Conservation (phyloP, 2,888 invertebrate species). For the Agriopis aurantiaria region DNA sequence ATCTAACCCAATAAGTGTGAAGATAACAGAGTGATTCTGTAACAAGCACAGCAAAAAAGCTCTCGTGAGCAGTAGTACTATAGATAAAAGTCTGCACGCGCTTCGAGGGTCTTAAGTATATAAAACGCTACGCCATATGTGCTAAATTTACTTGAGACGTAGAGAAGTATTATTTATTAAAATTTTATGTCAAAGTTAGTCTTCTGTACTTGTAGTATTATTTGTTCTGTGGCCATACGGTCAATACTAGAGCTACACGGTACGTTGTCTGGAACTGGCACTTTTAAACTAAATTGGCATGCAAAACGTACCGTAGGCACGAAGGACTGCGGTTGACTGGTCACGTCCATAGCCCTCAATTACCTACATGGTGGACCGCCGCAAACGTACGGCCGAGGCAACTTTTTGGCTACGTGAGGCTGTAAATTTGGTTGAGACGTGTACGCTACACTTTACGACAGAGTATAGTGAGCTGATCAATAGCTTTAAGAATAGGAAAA, state of each 20-base stretch:
- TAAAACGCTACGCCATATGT: no score
- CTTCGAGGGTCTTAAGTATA: no score
- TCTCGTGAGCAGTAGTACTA: no score
- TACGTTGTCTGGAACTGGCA: not conserved
- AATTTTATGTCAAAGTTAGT: no score
- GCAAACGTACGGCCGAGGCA: conserved; percentile 18
- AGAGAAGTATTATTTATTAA: no score
- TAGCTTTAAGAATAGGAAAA: not conserved
- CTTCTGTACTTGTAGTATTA: no score
- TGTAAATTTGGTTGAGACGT: conserved; percentile 19
- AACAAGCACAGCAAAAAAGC: no score
- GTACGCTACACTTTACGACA: not conserved
- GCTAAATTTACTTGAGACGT: no score
- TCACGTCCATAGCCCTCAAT: conserved; percentile 33
- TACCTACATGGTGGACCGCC: conserved; percentile 26
- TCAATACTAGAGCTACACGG: not conserved
- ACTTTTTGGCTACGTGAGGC: conserved; percentile 27
- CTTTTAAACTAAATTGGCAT: conserved; percentile 11
- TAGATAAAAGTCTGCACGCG: no score
- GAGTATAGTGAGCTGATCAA: not conserved
- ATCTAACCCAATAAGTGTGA: no score
- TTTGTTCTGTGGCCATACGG: not conserved
- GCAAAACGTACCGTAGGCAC: conserved; percentile 6
- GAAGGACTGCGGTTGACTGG: conserved; percentile 15
- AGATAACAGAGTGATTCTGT: no score